Evolutionary conservation across 2,888 invertebrate species (phyloP), one percentile per base, ranked within the genome.

Genomic region (Synanthedon andrenaeformis): DNA sequence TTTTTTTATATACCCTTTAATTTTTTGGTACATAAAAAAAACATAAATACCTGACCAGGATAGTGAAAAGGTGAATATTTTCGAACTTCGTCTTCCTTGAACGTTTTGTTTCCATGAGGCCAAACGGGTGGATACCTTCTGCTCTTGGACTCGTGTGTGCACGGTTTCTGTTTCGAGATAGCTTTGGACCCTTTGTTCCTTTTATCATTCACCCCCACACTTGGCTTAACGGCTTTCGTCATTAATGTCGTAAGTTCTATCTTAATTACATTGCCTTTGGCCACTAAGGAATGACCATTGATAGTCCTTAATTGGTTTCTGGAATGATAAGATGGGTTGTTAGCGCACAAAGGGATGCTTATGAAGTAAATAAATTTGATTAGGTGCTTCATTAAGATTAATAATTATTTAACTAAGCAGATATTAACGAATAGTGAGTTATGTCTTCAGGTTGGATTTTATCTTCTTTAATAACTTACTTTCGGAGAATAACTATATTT

Each of bases 41-140:
- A 10, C 35, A 8, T 11, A 10, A 54, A 74, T 75, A 84, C 84
- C 83, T 83, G 76, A 0, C 72, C 72, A 3, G 72, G 70, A 48
- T 49, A 69, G 60, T 82, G 73, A 56, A 83, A 83, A 1, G 85
- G 85, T 1, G 85, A 85, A 55, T 80, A 84, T 52, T 59, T 72
- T 52, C 83, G 64, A 2, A 60, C 59, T 42, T 77, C 75, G 0
- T 72, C 66, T 3, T 59, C 53, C 58, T 67, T 67, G 41, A 59
- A 74, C 2, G 66, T 51, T 54, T 63, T 67, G 28, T 52, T 55
- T 0, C 62, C 74, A 53, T 81, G 83, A 1, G 62, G 65, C 1
- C 67, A 66, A 0, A 77, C 59, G 0, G 67, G 66, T 0, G 70
- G 72, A 10, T 1, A 56, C 51, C 53, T 67, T 78, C 53, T 51